Percentiles rank a stretch among this genome's conserved stretches.
phyloP scores from a whole-genome alignment of 2,888 invertebrate genomes.

The Zonitis immaculata region DNA sequence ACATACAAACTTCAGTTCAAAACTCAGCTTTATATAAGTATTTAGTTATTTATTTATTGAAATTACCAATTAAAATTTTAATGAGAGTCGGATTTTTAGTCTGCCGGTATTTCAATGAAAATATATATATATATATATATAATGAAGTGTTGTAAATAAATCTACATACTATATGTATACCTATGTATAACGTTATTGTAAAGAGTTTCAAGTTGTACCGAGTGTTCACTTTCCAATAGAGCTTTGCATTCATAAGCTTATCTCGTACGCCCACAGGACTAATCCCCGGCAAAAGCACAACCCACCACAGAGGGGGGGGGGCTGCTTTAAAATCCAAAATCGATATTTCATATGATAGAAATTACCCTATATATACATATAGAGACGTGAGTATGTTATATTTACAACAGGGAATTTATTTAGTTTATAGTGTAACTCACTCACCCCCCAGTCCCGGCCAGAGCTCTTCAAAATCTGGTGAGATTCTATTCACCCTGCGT shows the following conservation, averaged over 20 bases:
- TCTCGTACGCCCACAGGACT: conserved; percentile 36
- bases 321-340: conserved; percentile 35
- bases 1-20: too few relatives aligned
- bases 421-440: too few relatives aligned
- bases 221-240: conserved; percentile 32
- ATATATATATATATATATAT: too few relatives aligned
- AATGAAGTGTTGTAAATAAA: neutral
- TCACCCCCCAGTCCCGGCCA: too few relatives aligned
- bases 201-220: conserved; percentile 13
- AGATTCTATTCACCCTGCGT: conserved; percentile 29
- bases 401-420: conserved; percentile 24
- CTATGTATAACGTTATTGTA: neutral
- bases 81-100: neutral
- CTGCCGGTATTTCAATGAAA: too few relatives aligned
- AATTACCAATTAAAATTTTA: neutral
- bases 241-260: conserved; percentile 39
- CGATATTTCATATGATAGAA: conserved; percentile 33
- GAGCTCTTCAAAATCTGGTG: neutral
- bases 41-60: too few relatives aligned
- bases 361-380: too few relatives aligned
- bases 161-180: neutral
- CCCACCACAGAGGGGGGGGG: conserved; percentile 11
- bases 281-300: conserved; percentile 37
- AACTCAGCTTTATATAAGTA: too few relatives aligned
- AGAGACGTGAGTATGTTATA: conserved; percentile 2